Conservation (phyloP, 2,113 vertebrate species). For the Pao palembangensis region DNA sequence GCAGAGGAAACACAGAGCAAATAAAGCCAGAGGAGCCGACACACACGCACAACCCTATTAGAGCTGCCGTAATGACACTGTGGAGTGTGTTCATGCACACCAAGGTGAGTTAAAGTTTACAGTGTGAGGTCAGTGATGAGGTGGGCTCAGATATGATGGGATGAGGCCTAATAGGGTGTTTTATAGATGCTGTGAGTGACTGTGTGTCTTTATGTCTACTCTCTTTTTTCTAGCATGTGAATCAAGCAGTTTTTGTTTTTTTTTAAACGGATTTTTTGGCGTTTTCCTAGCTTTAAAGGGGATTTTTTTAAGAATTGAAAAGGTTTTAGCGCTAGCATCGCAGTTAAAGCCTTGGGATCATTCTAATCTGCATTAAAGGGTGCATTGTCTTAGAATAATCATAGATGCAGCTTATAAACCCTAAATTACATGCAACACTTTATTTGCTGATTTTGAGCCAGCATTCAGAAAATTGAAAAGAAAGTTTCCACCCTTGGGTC, state of each 20-base stretch:
- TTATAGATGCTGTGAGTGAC: slow-evolving; percentile 50
- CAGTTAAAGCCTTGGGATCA: too few relatives aligned
- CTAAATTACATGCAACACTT: too few relatives aligned
- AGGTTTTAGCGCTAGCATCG: too few relatives aligned
- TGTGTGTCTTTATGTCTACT: slow-evolving; percentile 32
- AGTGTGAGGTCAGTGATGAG: slow-evolving; percentile 67
- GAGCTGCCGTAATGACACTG: slow-evolving; percentile 59
- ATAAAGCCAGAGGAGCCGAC: slow-evolving; percentile 62
- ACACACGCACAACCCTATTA: slow-evolving; percentile 60
- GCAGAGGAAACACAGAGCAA: slow-evolving; percentile 62
- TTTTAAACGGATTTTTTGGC: slow-evolving; percentile 1
- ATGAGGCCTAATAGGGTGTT: slow-evolving; percentile 62
- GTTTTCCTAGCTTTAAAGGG: too few relatives aligned
- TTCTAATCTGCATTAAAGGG: too few relatives aligned
- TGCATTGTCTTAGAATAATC: too few relatives aligned
- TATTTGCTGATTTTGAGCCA: too few relatives aligned
- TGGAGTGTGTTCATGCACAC: slow-evolving; percentile 53
- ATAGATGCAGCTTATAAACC: too few relatives aligned
- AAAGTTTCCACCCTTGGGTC: too few relatives aligned
- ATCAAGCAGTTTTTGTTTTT: slow-evolving; percentile 25
- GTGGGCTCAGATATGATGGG: slow-evolving; percentile 66
- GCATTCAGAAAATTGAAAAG: too few relatives aligned
- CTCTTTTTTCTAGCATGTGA: slow-evolving; percentile 32
- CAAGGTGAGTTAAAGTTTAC: slow-evolving; percentile 68
- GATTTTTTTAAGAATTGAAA: too few relatives aligned